Conservation (phyloP, 2,113 vertebrate genomes). For the Lampris incognitus region DNA sequence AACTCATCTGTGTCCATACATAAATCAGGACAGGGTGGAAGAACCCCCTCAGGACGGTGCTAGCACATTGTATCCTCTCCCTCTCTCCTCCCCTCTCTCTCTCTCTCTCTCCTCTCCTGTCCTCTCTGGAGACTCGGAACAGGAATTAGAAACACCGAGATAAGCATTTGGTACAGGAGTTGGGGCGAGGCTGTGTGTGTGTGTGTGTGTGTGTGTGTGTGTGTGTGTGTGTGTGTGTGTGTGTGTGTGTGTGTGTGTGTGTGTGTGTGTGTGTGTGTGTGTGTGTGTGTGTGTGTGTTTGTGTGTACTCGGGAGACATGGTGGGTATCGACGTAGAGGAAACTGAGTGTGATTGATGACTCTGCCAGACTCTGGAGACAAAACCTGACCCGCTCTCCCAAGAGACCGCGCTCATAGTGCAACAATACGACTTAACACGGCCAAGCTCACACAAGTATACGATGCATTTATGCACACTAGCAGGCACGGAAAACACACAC, state of each 20-base stretch:
- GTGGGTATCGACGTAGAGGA: slow-evolving; percentile 56
- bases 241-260: slow-evolving; percentile 8
- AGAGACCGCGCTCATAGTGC: slow-evolving; percentile 26
- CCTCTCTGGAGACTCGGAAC: slow-evolving; percentile 57
- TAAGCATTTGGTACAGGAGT: slow-evolving; percentile 54
- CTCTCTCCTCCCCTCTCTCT: too few species aligned
- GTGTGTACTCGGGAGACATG: slow-evolving; percentile 36
- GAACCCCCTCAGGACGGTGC: slow-evolving; percentile 66
- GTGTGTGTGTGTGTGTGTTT: neutral
- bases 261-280: slow-evolving; percentile 4
- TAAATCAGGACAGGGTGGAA: slow-evolving; percentile 69
- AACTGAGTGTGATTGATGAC: slow-evolving; percentile 71
- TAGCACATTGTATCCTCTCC: slow-evolving; percentile 45
- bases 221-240: neutral
- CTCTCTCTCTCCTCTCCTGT: too few species aligned
- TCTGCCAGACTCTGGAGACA: slow-evolving; percentile 48
- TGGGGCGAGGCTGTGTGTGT: neutral
- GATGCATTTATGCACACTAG: slow-evolving; percentile 23
- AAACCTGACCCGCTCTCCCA: slow-evolving; percentile 48
- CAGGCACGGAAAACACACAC: slow-evolving; percentile 11
- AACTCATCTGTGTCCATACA: slow-evolving; percentile 68
- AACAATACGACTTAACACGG: neutral
- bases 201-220: neutral
- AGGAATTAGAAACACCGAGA: slow-evolving; percentile 66
- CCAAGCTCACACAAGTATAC: neutral